Evolutionary conservation across 2,113 vertebrate species (phyloP), one percentile per base, ranked within the genome.

Genomic region (Taurulus bubalis): DNA sequence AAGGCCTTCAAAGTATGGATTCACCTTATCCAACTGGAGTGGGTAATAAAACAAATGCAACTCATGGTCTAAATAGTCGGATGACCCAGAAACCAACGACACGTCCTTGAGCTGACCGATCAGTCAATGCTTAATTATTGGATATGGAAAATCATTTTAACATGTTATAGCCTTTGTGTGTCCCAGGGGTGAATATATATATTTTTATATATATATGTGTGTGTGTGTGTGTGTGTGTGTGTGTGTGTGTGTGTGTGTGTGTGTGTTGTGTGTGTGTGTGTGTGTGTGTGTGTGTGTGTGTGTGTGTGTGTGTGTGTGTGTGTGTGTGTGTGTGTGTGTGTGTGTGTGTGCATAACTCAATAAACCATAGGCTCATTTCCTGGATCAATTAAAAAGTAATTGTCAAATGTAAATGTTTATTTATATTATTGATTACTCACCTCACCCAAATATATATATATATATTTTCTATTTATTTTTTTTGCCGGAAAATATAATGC

Each of bases 101-200:
- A 45, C 9, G 59, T 72, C 80, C 80, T 85, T 76, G 70, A 79
- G 42, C 18, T 79, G 77, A 90, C 53, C 42, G 38, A 77, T 83
- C 24, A 79, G 34, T 86, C 86, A 65, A 79, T 76, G 69, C 56
- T 85, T 66, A 67, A 65, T 91, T 82, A 87, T 84, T 79, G 85
- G 72, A 70, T 66, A 75, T 75, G 55, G 51, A 63, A 66, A 84
- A 80, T 22, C 24, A 62, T 79, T 71, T 84, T 55, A 75, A 55
- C 67, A 82, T 40, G 53, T 56, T 70, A 72, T 63, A 51, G 81
- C 49, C 64, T 74, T 53, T 77, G 24, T 10, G 20, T 71, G 80
- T 63, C 75, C 75, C 18, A 16, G 18, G 30, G 40, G 47, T 3
- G 62, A 64, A 81, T 77, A 75, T 15, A 38, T 38, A 10, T 38